phyloP scores from a whole-genome alignment of 1,140 invertebrate genomes.

The Elymnias hypermnestra region DNA sequence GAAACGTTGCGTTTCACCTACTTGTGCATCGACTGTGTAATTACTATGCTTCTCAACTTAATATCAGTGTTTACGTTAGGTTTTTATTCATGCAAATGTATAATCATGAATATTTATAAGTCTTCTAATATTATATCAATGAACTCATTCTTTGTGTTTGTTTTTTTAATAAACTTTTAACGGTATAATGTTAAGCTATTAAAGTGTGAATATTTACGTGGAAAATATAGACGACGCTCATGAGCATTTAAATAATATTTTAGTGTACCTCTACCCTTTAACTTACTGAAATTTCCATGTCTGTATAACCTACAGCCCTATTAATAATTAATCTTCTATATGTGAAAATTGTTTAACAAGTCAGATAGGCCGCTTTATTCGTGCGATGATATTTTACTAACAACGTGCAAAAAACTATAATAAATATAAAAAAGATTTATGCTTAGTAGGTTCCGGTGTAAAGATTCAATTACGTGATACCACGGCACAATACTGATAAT shows the following conservation, averaged over 20 bases:
- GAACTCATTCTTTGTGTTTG: slow-evolving; percentile 2
- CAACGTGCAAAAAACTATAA: no score
- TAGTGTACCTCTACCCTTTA: no score
- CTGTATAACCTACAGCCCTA: no score
- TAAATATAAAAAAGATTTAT: no score
- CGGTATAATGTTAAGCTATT: not conserved
- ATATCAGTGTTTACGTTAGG: slow-evolving; percentile 3
- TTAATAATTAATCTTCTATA: no score
- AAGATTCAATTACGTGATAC: slow-evolving; percentile 66
- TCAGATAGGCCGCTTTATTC: no score
- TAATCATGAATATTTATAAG: not conserved
- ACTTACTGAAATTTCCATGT: no score
- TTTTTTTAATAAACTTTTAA: slow-evolving; percentile 1
- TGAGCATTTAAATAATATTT: no score
- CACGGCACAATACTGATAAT: slow-evolving; percentile 44
- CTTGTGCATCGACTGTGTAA: slow-evolving; percentile 45
- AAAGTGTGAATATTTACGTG: no score
- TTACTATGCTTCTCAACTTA: slow-evolving; percentile 26
- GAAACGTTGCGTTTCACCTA: slow-evolving; percentile 28
- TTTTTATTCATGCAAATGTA: not conserved
- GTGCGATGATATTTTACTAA: no score
- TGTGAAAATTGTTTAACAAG: no score
- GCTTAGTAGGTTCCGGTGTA: slow-evolving; percentile 37
- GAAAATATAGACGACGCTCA: no score
- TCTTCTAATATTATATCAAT: not conserved